Base-by-base conservation (phyloP, 1,140 invertebrate species). In the Neodiprion pinetum region DNA sequence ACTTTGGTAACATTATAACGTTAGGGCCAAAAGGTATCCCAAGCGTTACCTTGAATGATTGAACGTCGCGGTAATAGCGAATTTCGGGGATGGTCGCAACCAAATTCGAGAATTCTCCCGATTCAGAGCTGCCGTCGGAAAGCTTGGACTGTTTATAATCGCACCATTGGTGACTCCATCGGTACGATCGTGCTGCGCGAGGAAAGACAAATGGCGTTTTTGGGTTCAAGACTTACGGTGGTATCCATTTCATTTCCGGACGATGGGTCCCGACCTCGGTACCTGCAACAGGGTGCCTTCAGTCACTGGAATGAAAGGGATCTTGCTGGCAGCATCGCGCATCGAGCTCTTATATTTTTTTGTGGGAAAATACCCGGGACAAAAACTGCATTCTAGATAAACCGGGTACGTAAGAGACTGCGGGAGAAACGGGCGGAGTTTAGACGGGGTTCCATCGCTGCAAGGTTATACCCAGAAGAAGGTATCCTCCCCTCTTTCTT, bases 211-310 rank as follows among this genome's bases (percentile, higher is more conserved):
- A 40, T 40, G 28, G 28, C 28, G 28, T 40, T 40, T 40, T 40
- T 0, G 5, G 28, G 28, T 40, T 40, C 2, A 40, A 40, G 12
- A 14, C 7, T 1, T 65, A 14, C 61, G 12, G 61, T 1, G 61
- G 61, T 65, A 14, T 21, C 17, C 12, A 14, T 65, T 65, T 65
- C 17, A 28, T 1, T 70, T 14, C 28, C 28, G 68, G 70, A 78
- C 80, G 79, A 72, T 74, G 80, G 78, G 79, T 77, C 77, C 83
- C 81, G 82, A 82, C 83, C 84, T 85, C 84, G 80, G 12, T 40
- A 65, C 80, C 71, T 77, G 72, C 71, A 40, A 40, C 1, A 40
- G 28, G 28, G 5, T 40, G 28, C 28, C 28, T 40, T 40, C 5
- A 40, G 28, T 5, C 28, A 40, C 28, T 40, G 28, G 28, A 69